Conservation (phyloP, 2,113 vertebrate species). For the Rhabdornis inornatus region DNA sequence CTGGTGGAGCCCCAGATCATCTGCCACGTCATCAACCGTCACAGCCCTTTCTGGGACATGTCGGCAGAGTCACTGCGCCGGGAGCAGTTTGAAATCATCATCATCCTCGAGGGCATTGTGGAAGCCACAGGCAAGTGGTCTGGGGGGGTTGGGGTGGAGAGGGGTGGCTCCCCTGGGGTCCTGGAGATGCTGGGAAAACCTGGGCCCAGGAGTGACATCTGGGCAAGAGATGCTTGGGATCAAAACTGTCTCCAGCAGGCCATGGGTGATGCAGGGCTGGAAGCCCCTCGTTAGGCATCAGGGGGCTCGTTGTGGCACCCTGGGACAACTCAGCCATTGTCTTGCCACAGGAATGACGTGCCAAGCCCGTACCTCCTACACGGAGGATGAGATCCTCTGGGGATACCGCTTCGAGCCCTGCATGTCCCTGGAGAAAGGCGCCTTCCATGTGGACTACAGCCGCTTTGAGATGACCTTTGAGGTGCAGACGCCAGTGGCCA, state of each 20-base stretch:
- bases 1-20: slow-evolving; percentile 85
- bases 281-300: rapidly evolving
- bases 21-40: slow-evolving; percentile 76
- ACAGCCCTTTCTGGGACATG: slow-evolving; percentile 84
- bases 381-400: slow-evolving; percentile 81
- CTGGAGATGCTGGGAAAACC: background rate
- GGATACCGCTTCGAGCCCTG: slow-evolving; percentile 83
- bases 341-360: slow-evolving; percentile 74
- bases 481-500: slow-evolving; percentile 71
- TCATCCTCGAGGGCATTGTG: slow-evolving; percentile 84
- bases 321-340: rapidly evolving
- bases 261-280: background rate
- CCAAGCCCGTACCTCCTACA: slow-evolving; percentile 84
- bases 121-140: slow-evolving; percentile 78
- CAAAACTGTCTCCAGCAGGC: rapidly evolving
- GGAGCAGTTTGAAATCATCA: slow-evolving; percentile 81
- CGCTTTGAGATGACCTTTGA: slow-evolving; percentile 82
- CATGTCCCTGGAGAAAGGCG: slow-evolving; percentile 82
- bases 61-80: slow-evolving; percentile 66
- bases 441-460: slow-evolving; percentile 79
- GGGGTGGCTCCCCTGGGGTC: too few relatives aligned
- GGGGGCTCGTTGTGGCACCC: rapidly evolving
- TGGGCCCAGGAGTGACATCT: rapidly evolving
- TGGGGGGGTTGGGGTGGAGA: rapidly evolving
- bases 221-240: rapidly evolving